These are phyloP conservation scores for Apostichopus leukothele DNA, from an alignment of 53 echinoderm and acorn worm species.

Conservation along the genomic window DNA sequence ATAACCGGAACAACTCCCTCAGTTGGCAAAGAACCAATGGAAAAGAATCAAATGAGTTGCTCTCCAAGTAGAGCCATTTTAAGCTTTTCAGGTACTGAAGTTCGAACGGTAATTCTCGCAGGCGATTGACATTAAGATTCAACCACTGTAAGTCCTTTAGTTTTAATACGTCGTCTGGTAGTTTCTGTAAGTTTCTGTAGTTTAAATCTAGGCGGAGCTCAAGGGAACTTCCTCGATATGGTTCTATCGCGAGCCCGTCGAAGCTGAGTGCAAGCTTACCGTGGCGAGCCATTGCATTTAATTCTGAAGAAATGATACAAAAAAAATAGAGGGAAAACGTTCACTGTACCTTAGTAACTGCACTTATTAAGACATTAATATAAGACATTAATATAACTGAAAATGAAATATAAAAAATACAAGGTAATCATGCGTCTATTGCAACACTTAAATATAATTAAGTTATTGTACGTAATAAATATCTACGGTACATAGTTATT, in stretches of 20 bases:
- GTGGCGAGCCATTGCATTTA: neutral
- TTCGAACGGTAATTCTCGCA: slow-evolving; percentile 62
- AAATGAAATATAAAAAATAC: too few species aligned
- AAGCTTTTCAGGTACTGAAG: slow-evolving; percentile 50
- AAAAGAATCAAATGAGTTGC: slow-evolving; percentile 68
- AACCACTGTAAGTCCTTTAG: slow-evolving; percentile 87
- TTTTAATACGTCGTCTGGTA: slow-evolving; percentile 74
- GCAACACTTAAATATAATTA: too few species aligned
- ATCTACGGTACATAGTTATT: too few species aligned
- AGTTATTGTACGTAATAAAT: too few species aligned
- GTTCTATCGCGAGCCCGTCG: slow-evolving; percentile 51
- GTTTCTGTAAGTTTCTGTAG: slow-evolving; percentile 76
- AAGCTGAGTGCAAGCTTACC: slow-evolving; percentile 2
- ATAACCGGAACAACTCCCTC: slow-evolving; percentile 61
- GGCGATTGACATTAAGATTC: slow-evolving; percentile 74
- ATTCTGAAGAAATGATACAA: neutral
- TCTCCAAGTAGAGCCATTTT: slow-evolving; percentile 85
- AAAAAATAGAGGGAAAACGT: too few species aligned
- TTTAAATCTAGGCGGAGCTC: slow-evolving; percentile 87
- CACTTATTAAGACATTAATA: too few species aligned
- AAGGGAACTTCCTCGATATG: slow-evolving; percentile 62
- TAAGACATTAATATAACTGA: too few species aligned
- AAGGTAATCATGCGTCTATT: too few species aligned
- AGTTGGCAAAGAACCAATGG: slow-evolving; percentile 74
- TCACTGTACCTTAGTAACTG: too few species aligned